Conservation (phyloP, 2,113 vertebrate species). For the Calidris pugnax region DNA sequence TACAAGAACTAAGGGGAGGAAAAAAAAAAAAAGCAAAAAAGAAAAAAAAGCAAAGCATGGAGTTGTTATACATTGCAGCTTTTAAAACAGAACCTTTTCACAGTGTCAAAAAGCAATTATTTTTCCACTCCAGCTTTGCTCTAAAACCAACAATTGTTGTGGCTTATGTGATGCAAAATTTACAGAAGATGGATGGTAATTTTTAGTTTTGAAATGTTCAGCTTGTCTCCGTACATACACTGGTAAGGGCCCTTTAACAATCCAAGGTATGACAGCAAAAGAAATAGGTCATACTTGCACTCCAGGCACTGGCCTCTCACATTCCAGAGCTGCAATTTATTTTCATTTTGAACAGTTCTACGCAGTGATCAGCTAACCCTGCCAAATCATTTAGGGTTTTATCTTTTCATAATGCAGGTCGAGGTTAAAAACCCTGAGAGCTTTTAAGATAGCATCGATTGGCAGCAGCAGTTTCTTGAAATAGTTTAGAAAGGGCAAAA, state of each 20-base stretch:
- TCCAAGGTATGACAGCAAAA: not conserved
- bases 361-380: not conserved
- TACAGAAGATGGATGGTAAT: not conserved
- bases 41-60: not conserved
- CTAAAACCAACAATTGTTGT: constrained; percentile 1
- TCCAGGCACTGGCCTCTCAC: not conserved
- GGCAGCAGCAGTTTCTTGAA: constrained; percentile 44
- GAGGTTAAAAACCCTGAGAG: constrained; percentile 67
- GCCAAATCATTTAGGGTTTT: constrained; percentile 51
- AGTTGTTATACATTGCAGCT: constrained; percentile 28
- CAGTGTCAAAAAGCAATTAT: constrained; percentile 58
- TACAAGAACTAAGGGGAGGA: not conserved
- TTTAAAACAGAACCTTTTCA: constrained; percentile 50
- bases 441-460: constrained; percentile 21
- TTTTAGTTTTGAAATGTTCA: constrained; percentile 36
- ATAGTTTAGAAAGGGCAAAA: constrained; percentile 36
- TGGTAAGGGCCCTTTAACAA: constrained; percentile 17
- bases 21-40: fast-evolving
- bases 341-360: constrained; percentile 14
- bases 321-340: constrained; percentile 38
- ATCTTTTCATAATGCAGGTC: not conserved
- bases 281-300: constrained; percentile 1
- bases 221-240: constrained; percentile 9
- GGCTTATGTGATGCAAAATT: constrained; percentile 4
- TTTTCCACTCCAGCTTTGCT: constrained; percentile 32